A percentile compares a stretch with the other conserved stretches of the same genome.
These are phyloP conservation scores for Triplophysa tibetana DNA, from an alignment of 2,113 vertebrate genomes.

Conservation along the genomic window DNA sequence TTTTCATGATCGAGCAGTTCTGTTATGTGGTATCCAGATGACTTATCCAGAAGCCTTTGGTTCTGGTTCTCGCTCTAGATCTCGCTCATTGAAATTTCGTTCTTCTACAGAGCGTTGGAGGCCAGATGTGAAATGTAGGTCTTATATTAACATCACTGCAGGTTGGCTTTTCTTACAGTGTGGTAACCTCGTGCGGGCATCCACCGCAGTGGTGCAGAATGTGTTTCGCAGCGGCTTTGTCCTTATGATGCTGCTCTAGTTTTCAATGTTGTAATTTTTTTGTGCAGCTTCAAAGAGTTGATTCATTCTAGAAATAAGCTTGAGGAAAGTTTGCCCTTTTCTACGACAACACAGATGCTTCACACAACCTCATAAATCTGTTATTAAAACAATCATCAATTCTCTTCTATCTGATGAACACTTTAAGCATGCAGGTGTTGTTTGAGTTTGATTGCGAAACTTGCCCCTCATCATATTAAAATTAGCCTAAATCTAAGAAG, in stretches of 20 bases:
- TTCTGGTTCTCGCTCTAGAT: conserved; percentile 30
- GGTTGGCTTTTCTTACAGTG: conserved; percentile 46
- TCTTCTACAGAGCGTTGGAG: conserved; percentile 31
- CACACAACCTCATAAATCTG: neutral
- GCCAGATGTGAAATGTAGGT: conserved; percentile 38
- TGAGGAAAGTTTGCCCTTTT: neutral
- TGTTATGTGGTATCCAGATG: conserved; percentile 64
- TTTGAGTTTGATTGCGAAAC: too few relatives aligned
- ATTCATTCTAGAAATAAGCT: neutral
- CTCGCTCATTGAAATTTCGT: neutral
- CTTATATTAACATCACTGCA: conserved; percentile 16
- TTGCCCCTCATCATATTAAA: too few relatives aligned
- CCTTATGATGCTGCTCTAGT: conserved; percentile 32
- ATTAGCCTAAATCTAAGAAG: too few relatives aligned
- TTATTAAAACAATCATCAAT: neutral
- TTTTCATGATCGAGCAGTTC: conserved; percentile 23
- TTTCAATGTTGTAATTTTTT: conserved; percentile 26
- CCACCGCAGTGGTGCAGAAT: conserved; percentile 48
- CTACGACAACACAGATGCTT: neutral
- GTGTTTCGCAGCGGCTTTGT: conserved; percentile 36
- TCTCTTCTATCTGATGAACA: too few relatives aligned
- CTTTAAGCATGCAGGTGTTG: too few relatives aligned
- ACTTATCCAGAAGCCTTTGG: conserved; percentile 38
- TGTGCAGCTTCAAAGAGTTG: conserved; percentile 22
- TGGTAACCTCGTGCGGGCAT: conserved; percentile 43